phyloP scores from a whole-genome alignment of 2,888 invertebrate species.

The Amitus sp. region DNA sequence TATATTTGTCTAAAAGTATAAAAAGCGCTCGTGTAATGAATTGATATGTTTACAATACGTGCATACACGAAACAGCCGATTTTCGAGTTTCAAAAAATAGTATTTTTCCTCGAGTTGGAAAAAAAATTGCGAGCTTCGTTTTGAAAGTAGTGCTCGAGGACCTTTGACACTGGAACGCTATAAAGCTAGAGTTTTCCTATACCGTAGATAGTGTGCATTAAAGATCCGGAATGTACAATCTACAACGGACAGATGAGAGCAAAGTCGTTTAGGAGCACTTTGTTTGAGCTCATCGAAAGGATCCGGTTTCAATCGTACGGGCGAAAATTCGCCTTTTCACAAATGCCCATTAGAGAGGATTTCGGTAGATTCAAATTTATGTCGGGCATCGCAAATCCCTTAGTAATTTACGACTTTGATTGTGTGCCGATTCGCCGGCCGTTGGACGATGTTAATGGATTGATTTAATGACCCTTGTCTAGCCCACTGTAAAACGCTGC shows the following conservation, averaged over 20 bases:
- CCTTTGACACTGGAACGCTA: constrained; percentile 40
- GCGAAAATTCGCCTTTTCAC: not conserved
- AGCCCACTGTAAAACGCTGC: too few relatives aligned
- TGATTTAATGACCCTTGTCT: not conserved
- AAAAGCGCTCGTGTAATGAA: too few relatives aligned
- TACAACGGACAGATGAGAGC: constrained; percentile 39
- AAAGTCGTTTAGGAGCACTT: constrained; percentile 20
- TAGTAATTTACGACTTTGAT: constrained; percentile 5
- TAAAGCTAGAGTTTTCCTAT: constrained; percentile 47
- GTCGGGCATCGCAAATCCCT: not conserved
- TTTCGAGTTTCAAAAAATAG: too few relatives aligned
- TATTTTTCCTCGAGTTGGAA: not conserved
- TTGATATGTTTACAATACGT: too few relatives aligned
- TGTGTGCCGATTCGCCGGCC: not conserved
- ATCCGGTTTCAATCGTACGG: not conserved
- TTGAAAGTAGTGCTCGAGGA: constrained; percentile 35
- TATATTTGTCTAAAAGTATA: too few relatives aligned
- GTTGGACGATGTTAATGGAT: not conserved
- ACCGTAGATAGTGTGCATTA: constrained; percentile 50
- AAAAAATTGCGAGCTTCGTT: not conserved
- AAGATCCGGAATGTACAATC: constrained; percentile 48
- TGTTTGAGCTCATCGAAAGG: constrained; percentile 13
- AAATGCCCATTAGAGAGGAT: constrained; percentile 6
- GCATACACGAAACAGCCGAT: too few relatives aligned
- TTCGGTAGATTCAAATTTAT: not conserved